Evolutionary conservation across 2,797 vertebrate species (phyloP), one percentile per base, ranked within the genome.

Genomic region (Kryptolebias ocellatus): DNA sequence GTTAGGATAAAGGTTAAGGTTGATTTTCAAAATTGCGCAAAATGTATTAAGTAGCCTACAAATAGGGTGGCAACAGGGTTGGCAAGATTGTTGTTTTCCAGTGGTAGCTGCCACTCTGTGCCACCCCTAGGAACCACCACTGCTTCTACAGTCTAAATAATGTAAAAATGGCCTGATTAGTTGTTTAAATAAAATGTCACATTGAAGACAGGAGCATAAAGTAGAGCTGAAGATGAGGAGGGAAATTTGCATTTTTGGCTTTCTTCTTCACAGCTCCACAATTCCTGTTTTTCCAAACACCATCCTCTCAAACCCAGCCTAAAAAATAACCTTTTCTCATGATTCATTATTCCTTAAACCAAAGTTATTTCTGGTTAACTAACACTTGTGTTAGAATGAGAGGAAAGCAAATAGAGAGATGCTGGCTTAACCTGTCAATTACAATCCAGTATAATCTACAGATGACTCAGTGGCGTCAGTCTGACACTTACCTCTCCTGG

Each of bases 401-500:
- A 53, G 49, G 27, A 45, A 76, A 37, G 34, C 16, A 14, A 62
- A 49, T 46, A 44, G 11, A 39, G 24, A 45, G 42, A 53, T 12
- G 1, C 24, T 51, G 17, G 50, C 51, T 14, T 29, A 16, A 49
- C 14, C 24, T 31, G 53, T 71, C 18, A 66, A 28, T 55, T 10
- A 34, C n/a, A n/a, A 2, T n/a, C 4, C 0, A 37, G 44, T 53
- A 70, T 76, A 67, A 55, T n/a, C 20, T 54, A 2, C 3, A 45
- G 4, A 70, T 44, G 53, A 60, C 34, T 68, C 58, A 56, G 57
- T 31, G 34, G 27, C 8, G 51, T 8, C 2, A 65, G 37, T 39
- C 37, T 39, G 37, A 15, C 18, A 65, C 91, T 68, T 80, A 96
- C 98, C 97, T 29, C 81, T 89, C 73, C 96, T 94, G 76, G 89